Conservation (phyloP, 2,888 invertebrate genomes). For the Ceriagrion tenellum region DNA sequence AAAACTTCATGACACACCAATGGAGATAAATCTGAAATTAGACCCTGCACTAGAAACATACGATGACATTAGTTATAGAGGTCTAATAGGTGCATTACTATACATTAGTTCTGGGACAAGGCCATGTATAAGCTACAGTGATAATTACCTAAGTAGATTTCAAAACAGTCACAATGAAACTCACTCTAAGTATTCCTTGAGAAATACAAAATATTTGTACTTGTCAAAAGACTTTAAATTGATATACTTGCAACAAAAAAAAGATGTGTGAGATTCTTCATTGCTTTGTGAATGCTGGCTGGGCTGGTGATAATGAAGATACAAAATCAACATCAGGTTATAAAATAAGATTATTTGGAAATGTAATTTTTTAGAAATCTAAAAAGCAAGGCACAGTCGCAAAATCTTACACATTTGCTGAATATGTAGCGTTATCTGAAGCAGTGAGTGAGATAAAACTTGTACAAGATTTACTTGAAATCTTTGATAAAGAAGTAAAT, state of each 20-base stretch:
- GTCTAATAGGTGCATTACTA: too few species aligned
- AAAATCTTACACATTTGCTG: slow-evolving; percentile 73
- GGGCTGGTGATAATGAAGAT: slow-evolving; percentile 74
- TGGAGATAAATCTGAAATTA: too few species aligned
- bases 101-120: too few species aligned
- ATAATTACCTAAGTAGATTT: too few species aligned
- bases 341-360: slow-evolving; percentile 75
- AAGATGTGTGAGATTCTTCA: slow-evolving; percentile 70
- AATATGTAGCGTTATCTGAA: too few species aligned
- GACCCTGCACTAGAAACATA: too few species aligned
- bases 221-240: slow-evolving; percentile 73
- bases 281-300: slow-evolving; percentile 75
- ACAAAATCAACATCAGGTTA: slow-evolving; percentile 73
- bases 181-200: slow-evolving; percentile 73
- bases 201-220: slow-evolving; percentile 74
- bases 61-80: too few species aligned
- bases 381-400: too few species aligned
- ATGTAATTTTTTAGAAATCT: too few species aligned
- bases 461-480: slow-evolving; percentile 71
- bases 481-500: slow-evolving; percentile 71
- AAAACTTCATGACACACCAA: too few species aligned
- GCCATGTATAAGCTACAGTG: too few species aligned
- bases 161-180: slow-evolving; percentile 70
- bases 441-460: too few species aligned
- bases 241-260: slow-evolving; percentile 70